Conservation (phyloP, 2,888 invertebrate genomes). For the Aelia acuminata region DNA sequence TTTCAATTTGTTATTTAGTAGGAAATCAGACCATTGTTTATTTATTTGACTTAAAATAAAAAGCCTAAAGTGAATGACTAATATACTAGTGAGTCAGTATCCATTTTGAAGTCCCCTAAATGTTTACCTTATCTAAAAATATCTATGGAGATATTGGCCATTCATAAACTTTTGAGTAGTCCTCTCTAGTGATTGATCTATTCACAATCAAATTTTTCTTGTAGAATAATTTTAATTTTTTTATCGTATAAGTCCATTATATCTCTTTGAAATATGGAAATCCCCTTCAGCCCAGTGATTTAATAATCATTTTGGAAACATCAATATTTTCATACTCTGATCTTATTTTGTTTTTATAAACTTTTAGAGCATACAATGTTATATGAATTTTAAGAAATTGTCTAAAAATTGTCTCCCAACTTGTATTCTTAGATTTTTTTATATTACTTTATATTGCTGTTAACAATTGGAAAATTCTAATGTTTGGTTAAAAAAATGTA, state of each 20-base stretch:
- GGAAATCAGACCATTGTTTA: not conserved
- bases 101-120: not conserved
- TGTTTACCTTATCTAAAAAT: slow-evolving; percentile 32
- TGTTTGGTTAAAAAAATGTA: not conserved
- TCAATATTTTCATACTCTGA: not conserved
- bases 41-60: not conserved
- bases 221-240: not conserved
- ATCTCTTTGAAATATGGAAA: not conserved
- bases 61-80: not conserved
- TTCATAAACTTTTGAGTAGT: not conserved
- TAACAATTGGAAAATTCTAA: not conserved
- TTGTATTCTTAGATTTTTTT: not conserved
- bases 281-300: not conserved
- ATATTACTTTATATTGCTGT: not conserved
- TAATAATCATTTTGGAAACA: not conserved
- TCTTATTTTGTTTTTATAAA: too few species aligned
- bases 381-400: not conserved
- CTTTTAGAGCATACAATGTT: not conserved
- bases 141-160: not conserved
- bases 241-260: not conserved
- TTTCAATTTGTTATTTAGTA: not conserved
- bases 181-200: not conserved
- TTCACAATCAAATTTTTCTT: not conserved
- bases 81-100: slow-evolving; percentile 30
- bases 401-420: not conserved